phyloP scores from a whole-genome alignment of 2,797 vertebrate species.

The Phyllotis vaccarum region DNA sequence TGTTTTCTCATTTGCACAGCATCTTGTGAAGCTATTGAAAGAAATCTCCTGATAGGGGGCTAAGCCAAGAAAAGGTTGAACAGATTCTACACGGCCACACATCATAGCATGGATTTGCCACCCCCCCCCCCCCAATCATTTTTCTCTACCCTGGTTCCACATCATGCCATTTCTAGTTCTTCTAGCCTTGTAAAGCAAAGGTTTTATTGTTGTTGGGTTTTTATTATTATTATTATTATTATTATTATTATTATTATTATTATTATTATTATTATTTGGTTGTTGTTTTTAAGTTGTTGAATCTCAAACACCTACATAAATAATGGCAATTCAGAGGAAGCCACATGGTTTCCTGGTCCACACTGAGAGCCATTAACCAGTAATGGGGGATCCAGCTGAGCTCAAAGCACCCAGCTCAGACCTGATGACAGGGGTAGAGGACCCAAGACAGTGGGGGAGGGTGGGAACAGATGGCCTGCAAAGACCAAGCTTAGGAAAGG shows the following conservation, averaged over 20 bases:
- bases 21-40: constrained; percentile 17
- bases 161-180: neutral
- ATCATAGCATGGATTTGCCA: neutral
- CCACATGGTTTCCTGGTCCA: constrained; percentile 57
- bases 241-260: neutral
- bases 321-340: constrained; percentile 59
- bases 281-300: constrained; percentile 32
- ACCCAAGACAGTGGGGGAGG: neutral
- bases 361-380: constrained; percentile 67
- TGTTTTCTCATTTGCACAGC: neutral
- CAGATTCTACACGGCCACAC: neutral
- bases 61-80: neutral
- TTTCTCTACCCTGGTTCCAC: neutral
- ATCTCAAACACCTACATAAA: constrained; percentile 77
- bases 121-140: neutral
- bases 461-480: constrained; percentile 47
- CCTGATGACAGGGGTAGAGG: constrained; percentile 58
- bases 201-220: neutral
- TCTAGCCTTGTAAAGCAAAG: constrained; percentile 27
- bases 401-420: constrained; percentile 66
- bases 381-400: constrained; percentile 70
- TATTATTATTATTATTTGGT: neutral
- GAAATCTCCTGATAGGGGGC: neutral
- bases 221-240: neutral
- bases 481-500: neutral